Percentiles rank a stretch among this genome's conserved stretches.
Conservation (phyloP, 2,797 vertebrate genomes). For the Coregonus ussuriensis region DNA sequence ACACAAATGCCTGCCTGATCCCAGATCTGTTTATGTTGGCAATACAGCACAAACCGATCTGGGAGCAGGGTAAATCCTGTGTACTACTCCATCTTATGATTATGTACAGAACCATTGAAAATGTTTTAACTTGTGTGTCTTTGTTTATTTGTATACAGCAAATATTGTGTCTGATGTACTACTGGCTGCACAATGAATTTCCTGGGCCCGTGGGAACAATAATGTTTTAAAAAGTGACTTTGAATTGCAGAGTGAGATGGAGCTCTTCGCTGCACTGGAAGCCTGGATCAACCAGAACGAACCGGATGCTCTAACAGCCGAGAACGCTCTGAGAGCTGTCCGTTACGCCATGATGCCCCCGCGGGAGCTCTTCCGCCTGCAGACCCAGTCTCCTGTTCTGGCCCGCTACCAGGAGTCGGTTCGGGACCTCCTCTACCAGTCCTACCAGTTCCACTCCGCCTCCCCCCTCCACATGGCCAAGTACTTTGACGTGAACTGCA, state of each 20-base stretch:
- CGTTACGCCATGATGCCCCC: conserved; percentile 94
- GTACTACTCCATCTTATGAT: no score
- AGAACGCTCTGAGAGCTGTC: conserved; percentile 82
- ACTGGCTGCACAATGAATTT: no score
- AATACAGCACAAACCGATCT: no score
- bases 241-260: conserved; percentile 81
- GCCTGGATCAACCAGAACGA: conserved; percentile 82
- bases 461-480: conserved; percentile 90
- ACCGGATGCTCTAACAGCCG: conserved; percentile 76
- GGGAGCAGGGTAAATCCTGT: no score
- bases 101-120: no score
- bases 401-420: conserved; percentile 79
- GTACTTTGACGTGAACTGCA: conserved; percentile 94
- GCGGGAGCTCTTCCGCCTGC: conserved; percentile 87
- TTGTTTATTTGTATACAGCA: no score
- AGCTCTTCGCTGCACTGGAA: conserved; percentile 87
- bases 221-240: no score
- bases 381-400: conserved; percentile 82
- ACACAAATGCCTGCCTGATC: no score
- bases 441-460: conserved; percentile 95
- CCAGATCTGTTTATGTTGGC: no score
- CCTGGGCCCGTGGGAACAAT: no score
- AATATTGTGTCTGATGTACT: no score
- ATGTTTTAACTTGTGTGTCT: no score
- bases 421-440: conserved; percentile 89